Evolutionary conservation across 2,113 vertebrate genomes (phyloP).

Genomic region (Cyprinodon variegatus): DNA sequence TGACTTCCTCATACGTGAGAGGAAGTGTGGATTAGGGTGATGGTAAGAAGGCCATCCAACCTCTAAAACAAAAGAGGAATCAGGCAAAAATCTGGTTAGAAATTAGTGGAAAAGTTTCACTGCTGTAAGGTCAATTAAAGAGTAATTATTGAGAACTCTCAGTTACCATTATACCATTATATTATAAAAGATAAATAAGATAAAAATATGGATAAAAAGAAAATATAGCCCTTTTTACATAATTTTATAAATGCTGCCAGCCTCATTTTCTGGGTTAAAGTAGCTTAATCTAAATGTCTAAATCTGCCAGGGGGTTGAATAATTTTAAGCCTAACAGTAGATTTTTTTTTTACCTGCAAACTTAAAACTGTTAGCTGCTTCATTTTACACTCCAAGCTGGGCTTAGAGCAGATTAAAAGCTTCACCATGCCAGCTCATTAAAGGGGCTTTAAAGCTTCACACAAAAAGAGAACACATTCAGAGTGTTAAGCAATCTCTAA

Average conservation of each 20-base stretch:
- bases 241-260: not conserved
- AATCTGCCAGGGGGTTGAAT: not conserved
- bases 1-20: not conserved
- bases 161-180: not conserved
- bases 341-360: not conserved
- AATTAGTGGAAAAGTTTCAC: not conserved
- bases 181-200: not conserved
- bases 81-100: not conserved
- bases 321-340: not conserved
- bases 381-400: not conserved
- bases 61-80: not conserved
- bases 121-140: not conserved
- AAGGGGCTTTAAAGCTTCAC: slow-evolving; percentile 1
- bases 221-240: too few relatives aligned
- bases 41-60: too few relatives aligned
- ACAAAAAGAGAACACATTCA: not conserved
- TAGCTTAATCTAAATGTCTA: not conserved
- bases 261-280: not conserved
- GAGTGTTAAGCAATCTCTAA: not conserved
- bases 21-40: not conserved
- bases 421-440: not conserved
- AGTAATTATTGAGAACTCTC: not conserved
- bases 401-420: not conserved
- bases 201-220: too few relatives aligned
- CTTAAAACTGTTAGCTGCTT: not conserved